These are phyloP conservation scores for Nothura maculosa DNA, from an alignment of 2,797 vertebrate species.

Conservation along the genomic window DNA sequence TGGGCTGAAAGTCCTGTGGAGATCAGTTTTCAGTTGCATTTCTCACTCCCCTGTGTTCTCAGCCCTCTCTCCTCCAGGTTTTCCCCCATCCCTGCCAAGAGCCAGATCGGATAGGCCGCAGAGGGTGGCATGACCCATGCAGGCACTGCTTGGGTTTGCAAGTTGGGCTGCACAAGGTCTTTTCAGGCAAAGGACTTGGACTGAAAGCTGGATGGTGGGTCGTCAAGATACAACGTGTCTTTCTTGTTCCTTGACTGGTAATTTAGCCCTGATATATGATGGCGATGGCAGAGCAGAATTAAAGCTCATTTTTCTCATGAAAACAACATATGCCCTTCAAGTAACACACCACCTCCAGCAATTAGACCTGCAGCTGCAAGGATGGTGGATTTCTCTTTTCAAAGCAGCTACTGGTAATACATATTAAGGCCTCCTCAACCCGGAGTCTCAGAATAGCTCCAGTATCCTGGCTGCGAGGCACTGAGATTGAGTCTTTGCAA, in stretches of 20 bases:
- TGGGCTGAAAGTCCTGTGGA: not conserved
- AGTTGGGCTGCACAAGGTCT: not conserved
- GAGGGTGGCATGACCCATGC: not conserved
- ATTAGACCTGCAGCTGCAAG: too few relatives aligned
- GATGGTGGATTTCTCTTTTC: not conserved
- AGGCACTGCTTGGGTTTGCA: not conserved
- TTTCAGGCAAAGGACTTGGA: rapidly evolving
- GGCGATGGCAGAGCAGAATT: not conserved
- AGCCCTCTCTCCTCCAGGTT: not conserved
- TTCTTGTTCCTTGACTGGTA: not conserved
- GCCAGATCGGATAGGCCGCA: too few relatives aligned
- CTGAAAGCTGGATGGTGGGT: rapidly evolving
- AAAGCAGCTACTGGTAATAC: too few relatives aligned
- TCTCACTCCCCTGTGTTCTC: not conserved
- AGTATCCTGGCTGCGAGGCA: not conserved
- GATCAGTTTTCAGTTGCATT: not conserved
- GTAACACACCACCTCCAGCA: not conserved
- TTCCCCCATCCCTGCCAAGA: not conserved
- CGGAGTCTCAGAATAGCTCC: too few relatives aligned
- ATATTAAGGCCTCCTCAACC: not conserved
- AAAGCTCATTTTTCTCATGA: not conserved
- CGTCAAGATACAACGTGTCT: not conserved
- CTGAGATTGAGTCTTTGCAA: not conserved
- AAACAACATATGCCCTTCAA: not conserved
- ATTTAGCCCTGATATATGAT: not conserved